These are phyloP conservation scores for Volucella inanis DNA, from an alignment of 2,888 invertebrate genomes.

Conservation along the genomic window DNA sequence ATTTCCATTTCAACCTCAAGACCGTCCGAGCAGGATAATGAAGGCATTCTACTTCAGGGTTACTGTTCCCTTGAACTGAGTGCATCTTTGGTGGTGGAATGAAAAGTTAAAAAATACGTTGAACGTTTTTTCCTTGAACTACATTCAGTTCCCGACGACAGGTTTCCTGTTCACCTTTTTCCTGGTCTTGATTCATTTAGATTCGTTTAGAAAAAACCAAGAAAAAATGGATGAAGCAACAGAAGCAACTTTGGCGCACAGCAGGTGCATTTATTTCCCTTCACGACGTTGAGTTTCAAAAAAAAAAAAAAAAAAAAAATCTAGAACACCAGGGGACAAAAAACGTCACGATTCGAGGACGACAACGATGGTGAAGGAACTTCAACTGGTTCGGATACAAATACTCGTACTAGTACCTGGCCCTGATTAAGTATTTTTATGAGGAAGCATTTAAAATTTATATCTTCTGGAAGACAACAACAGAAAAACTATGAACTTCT, in stretches of 20 bases:
- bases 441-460: conserved; percentile 58
- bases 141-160: background rate
- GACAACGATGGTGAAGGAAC: too few species aligned
- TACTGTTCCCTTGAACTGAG: too few species aligned
- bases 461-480: conserved; percentile 26
- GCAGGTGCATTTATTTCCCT: too few species aligned
- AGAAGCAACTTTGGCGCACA: background rate
- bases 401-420: background rate
- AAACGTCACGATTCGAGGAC: too few species aligned
- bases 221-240: background rate
- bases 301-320: too few species aligned
- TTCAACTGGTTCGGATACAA: too few species aligned
- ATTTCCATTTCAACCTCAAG: conserved; percentile 23
- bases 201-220: background rate
- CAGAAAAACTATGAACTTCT: conserved; percentile 16
- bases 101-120: too few species aligned
- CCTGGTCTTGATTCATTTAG: conserved; percentile 31
- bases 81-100: too few species aligned
- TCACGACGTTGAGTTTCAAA: too few species aligned
- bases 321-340: too few species aligned
- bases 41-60: too few species aligned
- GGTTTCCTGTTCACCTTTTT: conserved; percentile 28
- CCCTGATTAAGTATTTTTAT: conserved; percentile 42
- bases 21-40: background rate
- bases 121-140: too few species aligned